Percentiles rank a stretch among this genome's conserved stretches.
Conservation (phyloP, 2,113 vertebrate genomes). For the Chloropsis cyanopogon region DNA sequence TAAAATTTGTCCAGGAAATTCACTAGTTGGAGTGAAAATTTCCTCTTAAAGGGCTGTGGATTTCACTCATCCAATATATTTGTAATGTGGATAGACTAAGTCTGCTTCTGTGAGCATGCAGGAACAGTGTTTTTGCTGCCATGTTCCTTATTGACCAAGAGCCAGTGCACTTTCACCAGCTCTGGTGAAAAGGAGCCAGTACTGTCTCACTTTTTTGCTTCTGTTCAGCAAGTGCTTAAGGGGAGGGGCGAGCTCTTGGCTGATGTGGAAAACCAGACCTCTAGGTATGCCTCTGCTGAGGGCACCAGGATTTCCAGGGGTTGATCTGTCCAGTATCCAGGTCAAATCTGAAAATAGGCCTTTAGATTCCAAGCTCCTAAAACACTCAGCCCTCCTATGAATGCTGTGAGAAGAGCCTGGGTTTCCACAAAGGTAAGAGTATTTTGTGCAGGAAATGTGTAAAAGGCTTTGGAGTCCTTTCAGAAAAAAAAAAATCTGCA, state of each 20-base stretch:
- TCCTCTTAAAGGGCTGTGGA: background rate
- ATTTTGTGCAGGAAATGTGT: background rate
- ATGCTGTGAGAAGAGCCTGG: background rate
- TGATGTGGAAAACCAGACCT: background rate
- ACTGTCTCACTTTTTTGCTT: background rate
- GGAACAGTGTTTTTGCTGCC: background rate
- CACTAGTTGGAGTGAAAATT: background rate
- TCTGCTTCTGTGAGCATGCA: background rate
- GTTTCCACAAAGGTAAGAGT: background rate
- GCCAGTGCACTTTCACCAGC: background rate
- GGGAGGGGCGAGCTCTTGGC: background rate
- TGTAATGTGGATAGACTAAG: background rate
- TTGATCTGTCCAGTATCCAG: background rate
- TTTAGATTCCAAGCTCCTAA: background rate
- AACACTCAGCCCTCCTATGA: background rate
- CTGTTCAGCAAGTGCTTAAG: background rate
- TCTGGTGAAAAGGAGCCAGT: background rate
- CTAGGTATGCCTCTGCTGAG: background rate
- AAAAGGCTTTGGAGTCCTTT: background rate
- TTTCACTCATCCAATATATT: background rate
- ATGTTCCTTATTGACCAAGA: background rate
- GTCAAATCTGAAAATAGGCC: background rate
- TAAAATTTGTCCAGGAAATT: background rate
- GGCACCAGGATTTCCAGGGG: background rate
- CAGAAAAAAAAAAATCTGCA: background rate